Evolutionary conservation across 2,113 vertebrate genomes (phyloP).

Genomic region (Odobenus rosmarus): DNA sequence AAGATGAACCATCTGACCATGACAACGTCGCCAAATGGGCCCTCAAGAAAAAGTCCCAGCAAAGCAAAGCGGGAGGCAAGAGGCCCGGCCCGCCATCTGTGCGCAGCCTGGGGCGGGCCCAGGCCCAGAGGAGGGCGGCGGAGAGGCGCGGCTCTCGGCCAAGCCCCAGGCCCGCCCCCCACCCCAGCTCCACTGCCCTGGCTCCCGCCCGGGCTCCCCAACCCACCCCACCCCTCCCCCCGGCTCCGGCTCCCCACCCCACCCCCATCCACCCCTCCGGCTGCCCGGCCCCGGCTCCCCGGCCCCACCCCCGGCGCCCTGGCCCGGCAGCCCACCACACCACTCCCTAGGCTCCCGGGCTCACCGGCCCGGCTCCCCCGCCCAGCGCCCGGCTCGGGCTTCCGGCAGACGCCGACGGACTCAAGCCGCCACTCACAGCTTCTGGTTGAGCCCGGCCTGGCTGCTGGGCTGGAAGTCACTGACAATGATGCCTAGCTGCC

Average conservation of each 20-base stretch:
- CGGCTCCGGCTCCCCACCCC: not conserved
- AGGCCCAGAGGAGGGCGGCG: rapidly evolving
- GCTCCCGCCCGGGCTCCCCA: not conserved
- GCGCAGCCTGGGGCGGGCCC: no score
- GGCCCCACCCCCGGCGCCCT: no score
- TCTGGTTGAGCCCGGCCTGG: slow-evolving; percentile 97
- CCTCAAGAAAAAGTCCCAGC: not conserved
- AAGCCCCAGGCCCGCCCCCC: not conserved
- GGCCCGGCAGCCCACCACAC: no score
- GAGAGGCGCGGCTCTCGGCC: not conserved
- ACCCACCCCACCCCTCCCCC: no score
- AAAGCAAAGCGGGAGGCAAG: no score
- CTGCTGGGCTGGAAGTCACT: slow-evolving; percentile 99
- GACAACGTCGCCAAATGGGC: not conserved
- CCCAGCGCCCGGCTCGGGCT: not conserved
- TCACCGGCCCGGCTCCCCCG: not conserved
- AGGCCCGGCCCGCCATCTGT: rapidly evolving
- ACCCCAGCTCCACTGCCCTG: no score
- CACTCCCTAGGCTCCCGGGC: no score
- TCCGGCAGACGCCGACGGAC: no score
- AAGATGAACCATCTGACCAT: not conserved
- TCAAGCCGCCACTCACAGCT: slow-evolving; percentile 88
- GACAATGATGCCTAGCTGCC: slow-evolving; percentile 98
- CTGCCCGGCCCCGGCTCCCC: not conserved
- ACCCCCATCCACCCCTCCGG: no score